Conservation (phyloP, 2,888 invertebrate species). For the Emmelina monodactyla region DNA sequence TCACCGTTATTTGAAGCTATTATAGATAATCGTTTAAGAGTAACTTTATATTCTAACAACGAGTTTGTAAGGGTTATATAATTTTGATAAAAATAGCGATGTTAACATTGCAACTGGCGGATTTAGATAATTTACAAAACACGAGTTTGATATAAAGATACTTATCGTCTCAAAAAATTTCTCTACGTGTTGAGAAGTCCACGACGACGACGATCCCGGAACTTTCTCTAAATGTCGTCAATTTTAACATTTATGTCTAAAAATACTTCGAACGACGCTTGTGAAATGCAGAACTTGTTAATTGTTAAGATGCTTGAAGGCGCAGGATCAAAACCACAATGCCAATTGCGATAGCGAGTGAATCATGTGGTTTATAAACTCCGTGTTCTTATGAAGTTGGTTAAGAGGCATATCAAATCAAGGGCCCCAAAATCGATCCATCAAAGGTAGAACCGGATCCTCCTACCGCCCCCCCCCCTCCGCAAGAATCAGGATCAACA, state of each 20-base stretch:
- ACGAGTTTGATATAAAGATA: too few species aligned
- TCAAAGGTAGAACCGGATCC: constrained; percentile 45
- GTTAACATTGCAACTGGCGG: too few species aligned
- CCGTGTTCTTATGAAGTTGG: not conserved
- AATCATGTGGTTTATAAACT: too few species aligned
- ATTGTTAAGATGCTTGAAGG: constrained; percentile 33
- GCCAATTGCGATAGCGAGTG: constrained; percentile 2
- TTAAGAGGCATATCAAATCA: constrained; percentile 20
- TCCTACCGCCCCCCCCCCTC: too few species aligned
- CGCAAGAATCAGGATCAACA: constrained; percentile 26
- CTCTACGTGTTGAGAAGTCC: constrained; percentile 18
- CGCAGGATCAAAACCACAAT: too few species aligned
- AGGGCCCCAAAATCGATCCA: constrained; percentile 40
- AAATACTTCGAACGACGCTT: too few species aligned
- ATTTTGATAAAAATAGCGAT: too few species aligned
- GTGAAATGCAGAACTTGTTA: constrained; percentile 41
- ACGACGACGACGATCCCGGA: constrained; percentile 24
- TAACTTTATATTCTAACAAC: too few species aligned
- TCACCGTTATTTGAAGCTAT: too few species aligned
- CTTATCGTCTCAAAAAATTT: constrained; percentile 24
- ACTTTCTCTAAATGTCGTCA: constrained; percentile 30
- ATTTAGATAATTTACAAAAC: too few species aligned
- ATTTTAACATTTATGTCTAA: constrained; percentile 21
- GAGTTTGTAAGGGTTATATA: too few species aligned
- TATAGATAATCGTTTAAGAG: too few species aligned